Percentiles rank a stretch among this genome's conserved stretches.
Conservation (phyloP, 2,113 vertebrate species). For the Andinoacara biseriatus region DNA sequence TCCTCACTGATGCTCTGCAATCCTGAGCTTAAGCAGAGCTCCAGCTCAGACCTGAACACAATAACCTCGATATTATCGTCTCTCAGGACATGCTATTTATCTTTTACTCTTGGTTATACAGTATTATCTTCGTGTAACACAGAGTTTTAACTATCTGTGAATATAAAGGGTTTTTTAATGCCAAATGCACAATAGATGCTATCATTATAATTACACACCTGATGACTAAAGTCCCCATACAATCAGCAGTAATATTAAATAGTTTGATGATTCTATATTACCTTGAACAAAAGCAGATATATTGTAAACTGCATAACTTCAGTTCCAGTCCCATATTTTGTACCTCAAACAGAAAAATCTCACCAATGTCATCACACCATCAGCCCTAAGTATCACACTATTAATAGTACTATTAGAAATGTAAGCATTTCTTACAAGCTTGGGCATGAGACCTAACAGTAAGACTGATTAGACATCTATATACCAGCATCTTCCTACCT, state of each 20-base stretch:
- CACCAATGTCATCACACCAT: neutral
- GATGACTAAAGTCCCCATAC: neutral
- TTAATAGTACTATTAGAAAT: neutral
- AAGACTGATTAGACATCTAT: neutral
- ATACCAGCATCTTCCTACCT: neutral
- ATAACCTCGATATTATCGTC: neutral
- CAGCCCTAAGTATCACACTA: neutral
- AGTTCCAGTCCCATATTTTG: neutral
- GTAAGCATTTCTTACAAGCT: neutral
- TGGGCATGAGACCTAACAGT: neutral
- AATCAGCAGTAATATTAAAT: neutral
- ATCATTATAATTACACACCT: neutral
- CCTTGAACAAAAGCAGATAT: neutral
- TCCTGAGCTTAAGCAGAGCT: slow-evolving; percentile 8
- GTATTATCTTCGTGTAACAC: neutral
- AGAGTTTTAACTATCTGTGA: neutral
- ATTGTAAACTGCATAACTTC: neutral
- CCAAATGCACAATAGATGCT: neutral
- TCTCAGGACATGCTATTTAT: neutral
- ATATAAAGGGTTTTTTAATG: neutral
- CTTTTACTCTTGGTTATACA: neutral
- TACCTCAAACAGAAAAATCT: neutral
- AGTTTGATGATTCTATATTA: neutral
- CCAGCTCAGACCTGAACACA: neutral
- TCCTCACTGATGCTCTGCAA: slow-evolving; percentile 32